phyloP scores from a whole-genome alignment of 92 coral and sea anemone species.

The Paragorgia papillata region DNA sequence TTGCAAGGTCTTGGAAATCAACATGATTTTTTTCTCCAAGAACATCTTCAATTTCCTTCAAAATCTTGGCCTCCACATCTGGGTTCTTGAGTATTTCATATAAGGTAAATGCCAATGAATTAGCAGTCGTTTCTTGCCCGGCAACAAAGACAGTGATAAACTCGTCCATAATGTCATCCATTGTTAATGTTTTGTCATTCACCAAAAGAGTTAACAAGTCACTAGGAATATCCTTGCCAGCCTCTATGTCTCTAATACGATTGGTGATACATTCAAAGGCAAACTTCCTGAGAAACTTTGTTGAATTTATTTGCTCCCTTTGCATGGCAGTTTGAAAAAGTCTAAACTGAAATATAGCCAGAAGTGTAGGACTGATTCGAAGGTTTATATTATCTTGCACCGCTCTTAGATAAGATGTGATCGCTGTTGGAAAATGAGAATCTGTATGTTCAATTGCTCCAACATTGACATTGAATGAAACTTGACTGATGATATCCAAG shows the following conservation, averaged over 20 bases:
- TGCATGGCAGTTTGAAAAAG: constrained; percentile 39
- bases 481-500: constrained; percentile 82
- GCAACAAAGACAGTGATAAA: constrained; percentile 52
- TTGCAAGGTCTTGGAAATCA: constrained; percentile 73
- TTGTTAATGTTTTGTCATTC: constrained; percentile 38
- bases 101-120: constrained; percentile 66
- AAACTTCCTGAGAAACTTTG: constrained; percentile 58
- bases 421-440: constrained; percentile 68
- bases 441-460: constrained; percentile 54
- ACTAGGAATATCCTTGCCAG: constrained; percentile 45
- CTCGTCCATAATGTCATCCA: constrained; percentile 72
- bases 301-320: constrained; percentile 35
- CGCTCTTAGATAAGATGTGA: constrained; percentile 49
- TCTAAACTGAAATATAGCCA: constrained; percentile 52
- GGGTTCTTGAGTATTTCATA: constrained; percentile 63
- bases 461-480: constrained; percentile 71
- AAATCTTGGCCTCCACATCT: constrained; percentile 59
- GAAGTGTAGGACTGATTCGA: constrained; percentile 57
- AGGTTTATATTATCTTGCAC: constrained; percentile 38
- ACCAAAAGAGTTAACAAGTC: constrained; percentile 65
- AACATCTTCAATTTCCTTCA: constrained; percentile 59
- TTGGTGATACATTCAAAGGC: constrained; percentile 39
- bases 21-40: constrained; percentile 49
- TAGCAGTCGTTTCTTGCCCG: constrained; percentile 81
- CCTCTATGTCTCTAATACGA: constrained; percentile 25